Evolutionary conservation across 2,113 vertebrate genomes (phyloP), one percentile per base, ranked within the genome.

Genomic region (Pseudois nayaur): DNA sequence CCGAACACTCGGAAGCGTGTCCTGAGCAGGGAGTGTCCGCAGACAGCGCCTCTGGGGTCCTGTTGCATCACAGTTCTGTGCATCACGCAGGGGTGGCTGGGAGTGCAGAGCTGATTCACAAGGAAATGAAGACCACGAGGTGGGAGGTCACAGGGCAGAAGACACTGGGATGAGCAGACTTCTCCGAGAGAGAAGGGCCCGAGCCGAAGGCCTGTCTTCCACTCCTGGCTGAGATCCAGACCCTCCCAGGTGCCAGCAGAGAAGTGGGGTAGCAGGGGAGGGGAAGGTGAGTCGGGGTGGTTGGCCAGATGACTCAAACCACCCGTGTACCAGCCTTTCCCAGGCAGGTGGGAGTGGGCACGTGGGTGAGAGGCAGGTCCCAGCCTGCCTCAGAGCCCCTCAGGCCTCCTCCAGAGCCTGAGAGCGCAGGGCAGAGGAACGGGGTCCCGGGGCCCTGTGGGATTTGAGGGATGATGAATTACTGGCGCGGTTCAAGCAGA

Each of bases 81-180:
- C 2, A 0, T 43, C 0, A 0, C 0, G 7, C 33, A 40, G 60
- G 11, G 55, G 76, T 8, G n/a, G 48, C 79, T 6, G 11, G 13
- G 59, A 31, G 16, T 16, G 6, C 1, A 3, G 23, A 19, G 31
- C 21, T 36, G 43, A 45, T 59, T 45, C 23, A 17, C 11, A 82
- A 52, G 50, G 43, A 52, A 16, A 29, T 2, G n/a, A 29, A 29
- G 48, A 6, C 7, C 48, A 12, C 1, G 3, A 31, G 21, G 40
- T 10, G 40, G 40, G n/a, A 40, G 31, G 1, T 2, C 29, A 21
- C 8, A 4, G 21, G 29, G 31, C 8, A 3, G 40, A n/a, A 33
- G 54, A 16, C 29, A 12, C 33, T 21, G 3, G 71, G 88, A 55
- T 48, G 88, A 16, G n/a, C 52, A 16, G 81, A 14, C 7, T 40